Evolutionary conservation across 2,888 invertebrate species (phyloP), one percentile per base, ranked within the genome.

Genomic region (Hydropsyche betteni): DNA sequence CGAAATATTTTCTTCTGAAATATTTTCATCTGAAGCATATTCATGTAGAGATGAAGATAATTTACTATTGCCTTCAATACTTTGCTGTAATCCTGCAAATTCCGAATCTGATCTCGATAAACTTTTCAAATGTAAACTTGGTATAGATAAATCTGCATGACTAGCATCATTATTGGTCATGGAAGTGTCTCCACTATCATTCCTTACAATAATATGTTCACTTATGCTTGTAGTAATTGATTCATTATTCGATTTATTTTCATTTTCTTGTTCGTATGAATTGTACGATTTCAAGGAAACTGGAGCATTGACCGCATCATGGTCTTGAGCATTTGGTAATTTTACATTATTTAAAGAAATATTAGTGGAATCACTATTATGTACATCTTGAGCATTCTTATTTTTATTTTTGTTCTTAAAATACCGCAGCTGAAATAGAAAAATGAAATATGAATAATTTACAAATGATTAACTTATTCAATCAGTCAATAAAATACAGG

Each of bases 91-190:
- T 33, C 34, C 58, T 12, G 14, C 72, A 58, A 34, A 68, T 58
- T 77, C 72, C 6, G 77, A 72, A 58, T 77, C 74, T n/a, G 75
- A 71, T 51, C 68, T 74, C 4, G 74, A 70, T 6, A 72, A 51
- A 72, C 79, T 79, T 24, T 72, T 76, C 61, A 79, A 78, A 76
- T 79, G 74, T 34, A 79, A 77, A 72, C 79, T 79, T 24, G 79
- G 79, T 69, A 79, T 79, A 10, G 78, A 76, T 52, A 78, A 14
- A 53, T 75, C 72, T 3, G 10, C 71, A 58, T 72, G 55, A 44
- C 72, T 72, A 16, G 34, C 38, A 36, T 72, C 58, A 12, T 38
- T n/a, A 44, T 58, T 72, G 7, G 72, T 38, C 16, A 38, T 14
- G 6, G 72, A 58, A n/a, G 38, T 58, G 38, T 72, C 72, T n/a